Base-by-base conservation (phyloP, 1,140 invertebrate genomes). In the Drosophila auraria region DNA sequence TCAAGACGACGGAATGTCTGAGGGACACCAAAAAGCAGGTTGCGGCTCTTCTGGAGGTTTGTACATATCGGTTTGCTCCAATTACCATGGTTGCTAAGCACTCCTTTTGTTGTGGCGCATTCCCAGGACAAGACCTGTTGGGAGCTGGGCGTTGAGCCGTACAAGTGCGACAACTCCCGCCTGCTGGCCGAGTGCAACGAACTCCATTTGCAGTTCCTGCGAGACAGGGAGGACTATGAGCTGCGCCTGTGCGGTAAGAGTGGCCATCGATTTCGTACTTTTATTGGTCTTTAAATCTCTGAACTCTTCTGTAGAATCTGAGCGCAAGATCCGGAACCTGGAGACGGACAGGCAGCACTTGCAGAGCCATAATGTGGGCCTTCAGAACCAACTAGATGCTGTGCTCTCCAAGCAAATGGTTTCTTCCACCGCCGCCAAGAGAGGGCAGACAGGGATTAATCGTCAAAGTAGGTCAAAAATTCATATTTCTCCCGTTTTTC, bases 1-100 rank as follows among this genome's bases (percentile, higher is more conserved):
- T 97, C 44, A 94, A 96, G 87, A 97, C 96, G 14, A 97, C 96
- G 45, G 95, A 96, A 77, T 96, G 95, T 87, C 92, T 97, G 6
- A 95, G 96, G 79, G 95, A 96, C 68, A 76, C 92, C 6, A 93
- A 93, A 38, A 66, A 80, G 27, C 60, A 92, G 78, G 75, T 93
- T n/a, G 62, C 63, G 4, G 63, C 78, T 2, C 59, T 93, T n/a
- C 60, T 93, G 5, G 92, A 93, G 80, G 92, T 93, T 87, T 70
- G 65, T 72, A 17, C 12, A 56, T 33, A 11, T 33, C 14, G 8
- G 14, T n/a, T 14, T 44, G n/a, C 14, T 5, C 20, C 23, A 17
- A 49, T 20, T 33, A 6, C 20, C 30, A 8, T 11, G 72, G 65
- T 82, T 82, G 69, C 69, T 82, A 71, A 69, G 80, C 59, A 42